Base-by-base conservation (phyloP, 2,113 vertebrate species). In the Agapornis roseicollis region DNA sequence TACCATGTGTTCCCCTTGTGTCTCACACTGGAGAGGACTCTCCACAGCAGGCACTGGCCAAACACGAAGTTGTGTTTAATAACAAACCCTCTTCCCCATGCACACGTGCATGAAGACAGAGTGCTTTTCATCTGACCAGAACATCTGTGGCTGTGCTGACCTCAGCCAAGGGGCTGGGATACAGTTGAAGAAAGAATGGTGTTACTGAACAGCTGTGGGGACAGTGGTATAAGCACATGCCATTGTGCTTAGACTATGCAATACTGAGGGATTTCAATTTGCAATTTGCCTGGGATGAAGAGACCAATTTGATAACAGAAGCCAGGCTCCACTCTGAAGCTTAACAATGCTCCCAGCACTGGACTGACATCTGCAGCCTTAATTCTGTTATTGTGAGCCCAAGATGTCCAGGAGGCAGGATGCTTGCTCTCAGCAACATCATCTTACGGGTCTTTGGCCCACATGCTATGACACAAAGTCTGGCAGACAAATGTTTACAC, bases 141-240 rank as follows among this genome's bases (percentile, higher is more conserved):
- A 88, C 90, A 94, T 95, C 90, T 96, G 95, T 2, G 13, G 68
- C 89, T 61, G 44, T 13, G 74, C 81, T 96, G 89, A 94, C 46
- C 87, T 95, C 89, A 88, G 90, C 85, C 77, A 64, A 58, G 68
- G 50, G 68, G 71, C 65, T 28, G 53, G 66, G 37, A 39, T 71
- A 27, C 19, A 65, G 61, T 0, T 66, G 85, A 77, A 64, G 46
- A 61, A 69, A 88, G 71, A 85, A 96, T 55, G 68, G 16, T 20
- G 16, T 81, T 60, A 91, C 1, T 55, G 85, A 85, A 16, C 90
- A 90, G 94, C 94, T 90, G 93, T 16, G 55, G 70, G 70, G 66
- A 81, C 65, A 64, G 81, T 6, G 76, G 68, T 17, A 28, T n/a
- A n/a, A 85, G 78, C 41, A 72, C 87, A 65, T 8, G 53, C 68